Evolutionary conservation across 2,113 vertebrate species (phyloP), one percentile per base, ranked within the genome.

Genomic region (Romanogobio albipinnatus): DNA sequence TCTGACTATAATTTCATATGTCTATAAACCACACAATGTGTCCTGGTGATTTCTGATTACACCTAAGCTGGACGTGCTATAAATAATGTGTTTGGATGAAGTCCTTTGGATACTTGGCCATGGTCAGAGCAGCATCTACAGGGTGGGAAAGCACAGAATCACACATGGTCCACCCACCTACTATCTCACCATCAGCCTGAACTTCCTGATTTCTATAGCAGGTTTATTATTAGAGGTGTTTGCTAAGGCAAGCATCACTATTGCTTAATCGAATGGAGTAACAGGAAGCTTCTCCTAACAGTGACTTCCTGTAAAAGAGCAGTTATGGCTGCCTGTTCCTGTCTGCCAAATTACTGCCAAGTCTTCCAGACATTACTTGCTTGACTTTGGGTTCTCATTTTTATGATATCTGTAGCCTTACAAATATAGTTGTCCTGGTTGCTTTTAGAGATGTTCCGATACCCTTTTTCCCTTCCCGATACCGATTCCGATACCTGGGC

Each of bases 31-130:
- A 56, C 53, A 29, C 82, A 22, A 1, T n/a, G 73, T 66, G 58
- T 84, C 74, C 86, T 86, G 81, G 74, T 81, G 47, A 88, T 24
- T 7, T 45, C 59, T 62, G 51, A 93, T 91, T 92, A 89, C 84
- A 83, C 86, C 90, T 94, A 93, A 94, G 93, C 93, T 89, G 68
- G 85, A 86, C 51, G 87, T 85, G 85, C 96, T 97, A 96, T 96
- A 97, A 97, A 97, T 97, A 96, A 94, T 92, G 94, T 78, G 88
- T 90, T 90, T 86, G 87, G 89, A 90, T 91, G 92, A 92, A 92
- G 89, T 91, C 92, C 91, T 87, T 88, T 87, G 26, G 81, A 75
- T 81, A 86, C 4, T 71, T 83, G 68, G 62, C 56, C 71, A 47
- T 62, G 58, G 89, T 81, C 78, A 47, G 14, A 51, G 76, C 53